phyloP scores from a whole-genome alignment of 2,113 vertebrate genomes.

The Bungarus multicinctus region DNA sequence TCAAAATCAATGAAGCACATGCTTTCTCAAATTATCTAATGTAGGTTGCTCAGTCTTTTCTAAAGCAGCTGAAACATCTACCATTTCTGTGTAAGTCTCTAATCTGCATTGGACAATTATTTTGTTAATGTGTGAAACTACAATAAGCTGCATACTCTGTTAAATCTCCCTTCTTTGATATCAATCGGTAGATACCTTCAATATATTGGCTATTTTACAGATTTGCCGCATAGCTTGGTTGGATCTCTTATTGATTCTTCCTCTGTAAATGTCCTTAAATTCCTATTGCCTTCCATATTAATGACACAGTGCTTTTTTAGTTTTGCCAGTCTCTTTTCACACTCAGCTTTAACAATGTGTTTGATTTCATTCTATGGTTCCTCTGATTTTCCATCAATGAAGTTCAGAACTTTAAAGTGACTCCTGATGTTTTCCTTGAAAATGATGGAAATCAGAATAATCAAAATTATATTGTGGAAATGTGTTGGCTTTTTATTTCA shows the following conservation, averaged over 20 bases:
- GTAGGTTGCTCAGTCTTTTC: not conserved
- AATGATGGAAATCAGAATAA: not conserved
- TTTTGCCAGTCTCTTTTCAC: not conserved
- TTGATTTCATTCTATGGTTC: not conserved
- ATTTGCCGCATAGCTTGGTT: not conserved
- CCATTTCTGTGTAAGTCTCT: not conserved
- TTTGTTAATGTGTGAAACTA: not conserved
- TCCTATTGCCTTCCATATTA: not conserved
- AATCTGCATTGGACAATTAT: not conserved
- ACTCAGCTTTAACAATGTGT: not conserved
- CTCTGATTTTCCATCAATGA: not conserved
- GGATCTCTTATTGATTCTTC: not conserved
- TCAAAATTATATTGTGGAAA: not conserved
- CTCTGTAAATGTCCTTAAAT: not conserved
- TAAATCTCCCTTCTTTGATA: not conserved
- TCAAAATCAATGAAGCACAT: not conserved
- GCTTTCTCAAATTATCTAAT: not conserved
- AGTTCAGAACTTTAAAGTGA: not conserved
- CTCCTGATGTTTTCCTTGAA: not conserved
- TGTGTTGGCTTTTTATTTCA: not conserved
- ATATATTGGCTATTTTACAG: not conserved
- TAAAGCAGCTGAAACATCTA: not conserved
- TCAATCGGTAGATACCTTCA: not conserved
- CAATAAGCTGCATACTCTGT: not conserved
- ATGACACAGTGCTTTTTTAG: not conserved